A percentile compares a stretch with the other conserved stretches of the same genome.
Evolutionary conservation across 92 coral and sea anemone species (phyloP).

Genomic region (Anthopleura xanthogrammica): DNA sequence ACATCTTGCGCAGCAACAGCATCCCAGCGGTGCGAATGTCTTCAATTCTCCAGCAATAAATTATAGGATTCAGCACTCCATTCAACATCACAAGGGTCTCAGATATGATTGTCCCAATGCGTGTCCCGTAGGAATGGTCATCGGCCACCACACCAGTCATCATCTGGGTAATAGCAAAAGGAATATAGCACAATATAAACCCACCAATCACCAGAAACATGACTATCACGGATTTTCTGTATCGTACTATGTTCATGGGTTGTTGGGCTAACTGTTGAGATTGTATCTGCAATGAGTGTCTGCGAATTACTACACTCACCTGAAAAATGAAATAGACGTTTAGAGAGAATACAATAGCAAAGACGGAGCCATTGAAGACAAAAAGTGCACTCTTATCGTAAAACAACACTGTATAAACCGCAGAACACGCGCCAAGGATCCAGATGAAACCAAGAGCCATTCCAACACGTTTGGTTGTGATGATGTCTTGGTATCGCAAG

Average conservation of each 20-base stretch:
- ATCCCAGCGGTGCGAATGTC: too few relatives aligned
- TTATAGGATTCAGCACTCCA: neutral
- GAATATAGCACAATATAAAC: conserved; percentile 4
- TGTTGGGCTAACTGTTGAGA: conserved; percentile 13
- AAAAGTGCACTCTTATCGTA: too few relatives aligned
- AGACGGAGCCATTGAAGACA: neutral
- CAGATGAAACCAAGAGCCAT: neutral
- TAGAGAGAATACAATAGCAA: neutral
- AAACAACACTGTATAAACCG: too few relatives aligned
- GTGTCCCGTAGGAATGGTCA: neutral
- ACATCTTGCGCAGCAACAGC: too few relatives aligned
- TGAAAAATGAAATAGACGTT: neutral
- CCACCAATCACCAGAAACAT: neutral
- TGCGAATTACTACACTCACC: conserved; percentile 9
- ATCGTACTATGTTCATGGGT: neutral
- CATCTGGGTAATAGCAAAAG: neutral
- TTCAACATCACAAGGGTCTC: conserved; percentile 8
- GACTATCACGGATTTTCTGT: conserved; percentile 1
- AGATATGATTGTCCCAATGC: neutral
- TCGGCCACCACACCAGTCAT: neutral
- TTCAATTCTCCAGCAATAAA: too few relatives aligned
- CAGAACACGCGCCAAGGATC: neutral
- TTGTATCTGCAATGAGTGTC: conserved; percentile 13
- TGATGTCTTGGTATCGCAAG: too few relatives aligned
- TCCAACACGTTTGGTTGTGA: too few relatives aligned